These are phyloP conservation scores for Siniperca knerii DNA, from an alignment of 2,113 vertebrate species.

Conservation along the genomic window DNA sequence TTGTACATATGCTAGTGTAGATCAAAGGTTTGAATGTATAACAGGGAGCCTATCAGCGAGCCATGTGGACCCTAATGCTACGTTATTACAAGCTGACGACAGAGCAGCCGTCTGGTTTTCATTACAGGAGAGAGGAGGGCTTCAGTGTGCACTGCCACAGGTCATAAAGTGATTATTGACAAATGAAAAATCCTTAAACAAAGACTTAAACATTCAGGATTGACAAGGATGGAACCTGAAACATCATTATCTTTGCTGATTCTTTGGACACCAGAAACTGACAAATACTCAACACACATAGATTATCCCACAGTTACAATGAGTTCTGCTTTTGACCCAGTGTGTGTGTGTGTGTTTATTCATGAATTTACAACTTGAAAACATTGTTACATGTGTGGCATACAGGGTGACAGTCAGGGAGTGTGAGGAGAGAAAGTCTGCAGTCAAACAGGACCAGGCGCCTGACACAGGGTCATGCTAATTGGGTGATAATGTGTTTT, in stretches of 20 bases:
- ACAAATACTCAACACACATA: slow-evolving; percentile 27
- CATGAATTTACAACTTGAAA: neutral
- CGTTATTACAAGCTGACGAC: slow-evolving; percentile 79
- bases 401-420: neutral
- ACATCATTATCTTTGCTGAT: slow-evolving; percentile 21
- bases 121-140: slow-evolving; percentile 66
- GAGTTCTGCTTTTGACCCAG: neutral
- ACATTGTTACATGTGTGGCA: neutral
- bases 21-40: slow-evolving; percentile 69
- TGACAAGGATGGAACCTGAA: slow-evolving; percentile 26
- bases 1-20: slow-evolving; percentile 33
- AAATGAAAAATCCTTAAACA: slow-evolving; percentile 35
- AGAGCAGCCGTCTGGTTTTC: slow-evolving; percentile 70
- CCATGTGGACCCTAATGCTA: slow-evolving; percentile 64
- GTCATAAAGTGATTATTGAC: slow-evolving; percentile 62
- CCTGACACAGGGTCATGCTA: slow-evolving; percentile 61
- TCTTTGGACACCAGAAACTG: slow-evolving; percentile 8
- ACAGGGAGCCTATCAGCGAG: slow-evolving; percentile 57
- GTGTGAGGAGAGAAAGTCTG: slow-evolving; percentile 1
- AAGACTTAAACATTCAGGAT: slow-evolving; percentile 13
- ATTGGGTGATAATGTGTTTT: slow-evolving; percentile 78
- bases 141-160: slow-evolving; percentile 32
- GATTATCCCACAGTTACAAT: slow-evolving; percentile 22
- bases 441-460: slow-evolving; percentile 48
- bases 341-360: neutral